Evolutionary conservation across 2,888 invertebrate species (phyloP), one percentile per base, ranked within the genome.

Genomic region (Scaeva pyrastri): DNA sequence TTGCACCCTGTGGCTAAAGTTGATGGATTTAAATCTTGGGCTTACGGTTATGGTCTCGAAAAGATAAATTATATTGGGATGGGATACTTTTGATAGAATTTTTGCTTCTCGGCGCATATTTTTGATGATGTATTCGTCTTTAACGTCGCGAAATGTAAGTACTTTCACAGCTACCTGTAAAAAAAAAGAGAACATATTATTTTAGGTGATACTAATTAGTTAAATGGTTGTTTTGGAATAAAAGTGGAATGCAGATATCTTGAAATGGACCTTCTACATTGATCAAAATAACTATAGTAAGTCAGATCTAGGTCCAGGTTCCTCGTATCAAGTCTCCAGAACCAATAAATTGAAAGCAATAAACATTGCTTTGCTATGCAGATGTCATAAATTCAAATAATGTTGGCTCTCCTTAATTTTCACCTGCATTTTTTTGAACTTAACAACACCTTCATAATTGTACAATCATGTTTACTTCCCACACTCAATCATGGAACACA

Each of bases 91-190:
- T 4, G 95, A 94, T 94, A 96, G 94, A 58, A 96, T 94, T 64
- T 94, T 93, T 3, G 96, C 96, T 91, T 96, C 96, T 45, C 96
- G 93, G 89, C 95, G 95, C 81, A 96, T 92, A 93, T 96, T 95
- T 78, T 94, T 94, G 11, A 95, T 93, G 1, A 96, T 95, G 91
- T 96, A 96, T 85, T 95, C 95, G 90, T 96, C 96, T 89, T 95
- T 95, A 89, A 96, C 95, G 89, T 94, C 94, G 56, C 94, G 94
- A 84, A 95, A 93, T 91, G 96, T 96, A 90, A 96, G 96, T 89
- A 96, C 94, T 92, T 96, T 96, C 76, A 96, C 94, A 16, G 96
- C 96, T 89, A 96, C 96, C 95, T 95, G 91, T 2, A 91, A 91
- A 84, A 81, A 88, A 71, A 84, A 76, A 62, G n/a, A n/a, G n/a